Percentiles rank a stretch among this genome's conserved stretches.
Conservation (phyloP, 2,797 vertebrate species). For the Danionella dracula region DNA sequence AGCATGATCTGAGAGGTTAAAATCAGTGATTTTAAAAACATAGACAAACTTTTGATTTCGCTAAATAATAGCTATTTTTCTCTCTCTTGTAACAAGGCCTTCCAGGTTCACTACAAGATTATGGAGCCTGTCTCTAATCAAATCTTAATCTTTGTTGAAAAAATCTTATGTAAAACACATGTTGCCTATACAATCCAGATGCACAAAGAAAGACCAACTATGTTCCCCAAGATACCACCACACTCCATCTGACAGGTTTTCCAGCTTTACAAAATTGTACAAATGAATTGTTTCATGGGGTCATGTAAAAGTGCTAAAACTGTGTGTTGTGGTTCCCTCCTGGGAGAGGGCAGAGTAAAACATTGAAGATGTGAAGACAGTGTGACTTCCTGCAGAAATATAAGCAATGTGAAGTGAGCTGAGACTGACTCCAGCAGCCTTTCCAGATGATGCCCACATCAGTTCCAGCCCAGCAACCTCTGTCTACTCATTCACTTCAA, state of each 20-base stretch:
- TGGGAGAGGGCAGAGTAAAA: conserved; percentile 62
- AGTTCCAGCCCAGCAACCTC: conserved; percentile 67
- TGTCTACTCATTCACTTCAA: conserved; percentile 59
- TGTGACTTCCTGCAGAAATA: conserved; percentile 60
- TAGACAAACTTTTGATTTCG: too few species aligned
- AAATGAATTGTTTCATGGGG: conserved; percentile 59
- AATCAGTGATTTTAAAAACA: too few species aligned
- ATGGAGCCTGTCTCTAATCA: too few species aligned
- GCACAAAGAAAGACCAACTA: too few species aligned
- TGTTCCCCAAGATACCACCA: too few species aligned
- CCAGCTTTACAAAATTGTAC: background rate
- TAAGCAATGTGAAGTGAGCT: conserved; percentile 64
- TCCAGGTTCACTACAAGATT: too few species aligned
- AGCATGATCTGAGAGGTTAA: too few species aligned
- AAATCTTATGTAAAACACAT: too few species aligned
- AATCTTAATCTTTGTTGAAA: too few species aligned
- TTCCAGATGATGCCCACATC: conserved; percentile 73
- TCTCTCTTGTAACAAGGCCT: too few species aligned
- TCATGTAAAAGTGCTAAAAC: conserved; percentile 65
- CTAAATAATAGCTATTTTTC: too few species aligned
- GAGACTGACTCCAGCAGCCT: conserved; percentile 69
- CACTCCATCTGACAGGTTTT: background rate
- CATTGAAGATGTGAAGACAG: conserved; percentile 60
- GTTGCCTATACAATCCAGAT: too few species aligned
- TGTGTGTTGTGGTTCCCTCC: conserved; percentile 57